Percentiles rank a stretch among this genome's conserved stretches.
Conservation (phyloP, 2,888 invertebrate genomes). For the Globia sparganii region DNA sequence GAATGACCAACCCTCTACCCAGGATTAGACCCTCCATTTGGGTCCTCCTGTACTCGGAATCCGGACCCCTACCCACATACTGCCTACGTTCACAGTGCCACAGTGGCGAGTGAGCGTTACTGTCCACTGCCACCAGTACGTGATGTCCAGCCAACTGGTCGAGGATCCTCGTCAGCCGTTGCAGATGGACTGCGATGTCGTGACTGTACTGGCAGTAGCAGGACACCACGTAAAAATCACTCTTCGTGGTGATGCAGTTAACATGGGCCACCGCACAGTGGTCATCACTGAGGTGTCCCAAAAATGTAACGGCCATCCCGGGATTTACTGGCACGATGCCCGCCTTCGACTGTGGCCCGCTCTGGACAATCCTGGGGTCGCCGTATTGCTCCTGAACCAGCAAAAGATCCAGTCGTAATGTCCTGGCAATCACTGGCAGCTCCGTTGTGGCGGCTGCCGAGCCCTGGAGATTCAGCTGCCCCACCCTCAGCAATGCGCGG, state of each 20-base stretch:
- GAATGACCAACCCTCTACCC: background rate
- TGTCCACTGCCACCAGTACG: constrained; percentile 58
- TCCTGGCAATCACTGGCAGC: constrained; percentile 43
- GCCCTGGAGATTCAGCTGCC: constrained; percentile 62
- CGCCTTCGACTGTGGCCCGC: background rate
- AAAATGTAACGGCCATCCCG: background rate
- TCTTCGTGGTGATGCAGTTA: background rate
- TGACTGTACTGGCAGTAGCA: constrained; percentile 24
- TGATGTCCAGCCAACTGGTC: constrained; percentile 25
- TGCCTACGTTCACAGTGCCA: constrained; percentile 56
- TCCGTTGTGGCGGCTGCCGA: constrained; percentile 55
- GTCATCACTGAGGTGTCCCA: background rate
- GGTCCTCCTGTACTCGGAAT: background rate
- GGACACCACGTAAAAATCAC: background rate
- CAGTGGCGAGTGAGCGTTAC: constrained; percentile 66
- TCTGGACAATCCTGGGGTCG: background rate
- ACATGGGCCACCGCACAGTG: constrained; percentile 12
- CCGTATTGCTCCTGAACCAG: constrained; percentile 65
- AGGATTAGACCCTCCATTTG: constrained; percentile 16
- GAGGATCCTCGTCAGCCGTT: constrained; percentile 42
- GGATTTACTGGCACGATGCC: background rate
- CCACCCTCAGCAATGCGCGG: constrained; percentile 7
- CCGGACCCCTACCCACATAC: constrained; percentile 46
- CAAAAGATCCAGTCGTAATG: constrained; percentile 52
- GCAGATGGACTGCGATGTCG: background rate